Percentiles rank a stretch among this genome's conserved stretches.
Evolutionary conservation across 2,113 vertebrate species (phyloP).

Genomic region (Larimichthys crocea): DNA sequence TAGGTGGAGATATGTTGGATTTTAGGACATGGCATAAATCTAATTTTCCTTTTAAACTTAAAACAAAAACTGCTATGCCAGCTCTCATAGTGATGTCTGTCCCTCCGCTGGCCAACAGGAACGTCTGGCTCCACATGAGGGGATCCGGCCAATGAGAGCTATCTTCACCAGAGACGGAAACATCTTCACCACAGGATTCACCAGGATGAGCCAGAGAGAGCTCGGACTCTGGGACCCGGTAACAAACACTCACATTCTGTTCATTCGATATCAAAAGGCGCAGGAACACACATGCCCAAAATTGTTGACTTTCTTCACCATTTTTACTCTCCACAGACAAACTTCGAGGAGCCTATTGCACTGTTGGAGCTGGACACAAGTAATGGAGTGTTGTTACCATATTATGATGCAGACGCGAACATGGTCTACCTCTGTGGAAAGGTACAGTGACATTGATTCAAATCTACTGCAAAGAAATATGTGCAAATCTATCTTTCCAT

Average conservation of each 20-base stretch:
- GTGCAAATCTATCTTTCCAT: neutral
- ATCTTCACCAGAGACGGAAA: constrained; percentile 96
- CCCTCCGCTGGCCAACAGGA: constrained; percentile 83
- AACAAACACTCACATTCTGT: constrained; percentile 42
- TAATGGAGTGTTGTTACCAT: constrained; percentile 95
- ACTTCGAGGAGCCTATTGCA: constrained; percentile 96
- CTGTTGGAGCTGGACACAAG: constrained; percentile 98
- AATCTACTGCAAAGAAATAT: neutral
- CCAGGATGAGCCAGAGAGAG: constrained; percentile 99
- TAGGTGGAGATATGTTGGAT: neutral
- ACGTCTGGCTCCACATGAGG: constrained; percentile 94
- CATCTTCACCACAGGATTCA: constrained; percentile 98
- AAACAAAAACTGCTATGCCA: too few relatives aligned
- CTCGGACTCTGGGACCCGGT: constrained; percentile 99
- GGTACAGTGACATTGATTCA: constrained; percentile 77
- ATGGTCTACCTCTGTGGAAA: constrained; percentile 97
- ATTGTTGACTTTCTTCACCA: neutral
- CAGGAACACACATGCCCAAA: neutral
- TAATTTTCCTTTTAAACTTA: too few relatives aligned
- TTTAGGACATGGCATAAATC: too few relatives aligned
- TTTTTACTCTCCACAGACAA: constrained; percentile 83
- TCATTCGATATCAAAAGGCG: constrained; percentile 2
- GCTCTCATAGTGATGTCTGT: neutral
- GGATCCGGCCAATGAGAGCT: constrained; percentile 96
- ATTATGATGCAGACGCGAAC: constrained; percentile 94